These are phyloP conservation scores for Nematopogon swammerdamellus DNA, from an alignment of 2,888 invertebrate species.

Conservation along the genomic window DNA sequence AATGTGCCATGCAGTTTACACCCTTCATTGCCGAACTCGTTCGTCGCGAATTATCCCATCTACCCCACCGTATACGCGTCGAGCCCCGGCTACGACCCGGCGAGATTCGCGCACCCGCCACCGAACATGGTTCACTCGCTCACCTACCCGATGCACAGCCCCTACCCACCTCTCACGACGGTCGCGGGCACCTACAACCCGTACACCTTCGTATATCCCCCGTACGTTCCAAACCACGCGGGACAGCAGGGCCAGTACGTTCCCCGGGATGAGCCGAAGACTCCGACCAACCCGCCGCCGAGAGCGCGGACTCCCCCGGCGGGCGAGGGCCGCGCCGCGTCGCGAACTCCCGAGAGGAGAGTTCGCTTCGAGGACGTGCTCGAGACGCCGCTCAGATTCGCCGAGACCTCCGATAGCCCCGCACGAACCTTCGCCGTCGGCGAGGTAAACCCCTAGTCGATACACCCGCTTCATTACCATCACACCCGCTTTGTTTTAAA, in stretches of 20 bases:
- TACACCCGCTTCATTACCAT: background rate
- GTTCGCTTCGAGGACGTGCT: slow-evolving; percentile 47
- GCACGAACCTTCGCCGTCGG: slow-evolving; percentile 55
- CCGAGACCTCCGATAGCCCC: slow-evolving; percentile 31
- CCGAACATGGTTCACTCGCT: slow-evolving; percentile 40
- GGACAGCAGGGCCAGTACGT: slow-evolving; percentile 29
- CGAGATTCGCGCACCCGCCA: slow-evolving; percentile 26
- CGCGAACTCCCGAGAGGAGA: slow-evolving; percentile 30
- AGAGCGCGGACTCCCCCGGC: slow-evolving; percentile 29
- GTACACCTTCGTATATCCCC: slow-evolving; percentile 37
- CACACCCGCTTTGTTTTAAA: background rate
- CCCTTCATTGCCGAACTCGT: slow-evolving; percentile 19
- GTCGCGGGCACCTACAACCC: slow-evolving; percentile 49
- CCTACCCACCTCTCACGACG: slow-evolving; percentile 45
- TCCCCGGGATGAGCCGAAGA: slow-evolving; percentile 24
- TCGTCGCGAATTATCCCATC: background rate
- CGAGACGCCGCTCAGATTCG: slow-evolving; percentile 24
- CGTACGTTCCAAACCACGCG: slow-evolving; percentile 25
- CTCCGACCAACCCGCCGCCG: slow-evolving; percentile 25
- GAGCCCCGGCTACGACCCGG: background rate
- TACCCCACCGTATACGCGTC: background rate
- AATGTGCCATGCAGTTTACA: slow-evolving; percentile 46
- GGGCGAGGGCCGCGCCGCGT: background rate
- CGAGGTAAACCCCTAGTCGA: slow-evolving; percentile 45
- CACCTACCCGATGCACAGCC: slow-evolving; percentile 44